Evolutionary conservation across 2,797 vertebrate genomes (phyloP).

Genomic region (Delichon dasypus): DNA sequence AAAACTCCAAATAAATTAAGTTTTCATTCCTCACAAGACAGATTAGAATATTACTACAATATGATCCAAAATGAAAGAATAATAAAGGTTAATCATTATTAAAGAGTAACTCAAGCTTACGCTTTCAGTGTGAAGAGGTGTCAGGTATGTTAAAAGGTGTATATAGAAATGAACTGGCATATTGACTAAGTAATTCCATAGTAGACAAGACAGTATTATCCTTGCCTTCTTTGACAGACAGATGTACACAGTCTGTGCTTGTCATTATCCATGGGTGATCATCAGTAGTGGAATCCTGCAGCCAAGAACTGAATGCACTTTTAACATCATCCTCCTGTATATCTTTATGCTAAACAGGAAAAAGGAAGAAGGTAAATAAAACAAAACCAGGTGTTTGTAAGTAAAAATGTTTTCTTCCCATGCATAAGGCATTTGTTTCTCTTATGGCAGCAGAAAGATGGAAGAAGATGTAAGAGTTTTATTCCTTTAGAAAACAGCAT

Average conservation of each 20-base stretch:
- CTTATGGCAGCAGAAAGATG: neutral
- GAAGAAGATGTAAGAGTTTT: neutral
- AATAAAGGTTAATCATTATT: neutral
- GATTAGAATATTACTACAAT: neutral
- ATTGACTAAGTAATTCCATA: neutral
- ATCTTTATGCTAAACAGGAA: constrained; percentile 73
- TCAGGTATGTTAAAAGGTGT: neutral
- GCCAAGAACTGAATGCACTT: constrained; percentile 86
- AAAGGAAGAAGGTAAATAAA: neutral
- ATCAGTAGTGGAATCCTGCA: constrained; percentile 82
- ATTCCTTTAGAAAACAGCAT: neutral
- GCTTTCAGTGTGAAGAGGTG: neutral
- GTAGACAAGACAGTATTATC: neutral
- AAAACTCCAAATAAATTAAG: neutral
- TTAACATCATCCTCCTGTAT: constrained; percentile 81
- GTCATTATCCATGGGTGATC: constrained; percentile 83
- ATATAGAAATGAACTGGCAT: neutral
- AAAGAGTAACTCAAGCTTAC: neutral
- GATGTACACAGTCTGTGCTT: constrained; percentile 75
- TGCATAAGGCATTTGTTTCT: neutral
- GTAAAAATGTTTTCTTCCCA: neutral
- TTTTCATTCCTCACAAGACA: neutral
- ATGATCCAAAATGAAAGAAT: neutral
- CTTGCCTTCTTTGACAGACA: constrained; percentile 82
- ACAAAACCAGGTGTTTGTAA: neutral